Evolutionary conservation across 2,797 vertebrate species (phyloP).

Genomic region (Zenarchopterus dispar): DNA sequence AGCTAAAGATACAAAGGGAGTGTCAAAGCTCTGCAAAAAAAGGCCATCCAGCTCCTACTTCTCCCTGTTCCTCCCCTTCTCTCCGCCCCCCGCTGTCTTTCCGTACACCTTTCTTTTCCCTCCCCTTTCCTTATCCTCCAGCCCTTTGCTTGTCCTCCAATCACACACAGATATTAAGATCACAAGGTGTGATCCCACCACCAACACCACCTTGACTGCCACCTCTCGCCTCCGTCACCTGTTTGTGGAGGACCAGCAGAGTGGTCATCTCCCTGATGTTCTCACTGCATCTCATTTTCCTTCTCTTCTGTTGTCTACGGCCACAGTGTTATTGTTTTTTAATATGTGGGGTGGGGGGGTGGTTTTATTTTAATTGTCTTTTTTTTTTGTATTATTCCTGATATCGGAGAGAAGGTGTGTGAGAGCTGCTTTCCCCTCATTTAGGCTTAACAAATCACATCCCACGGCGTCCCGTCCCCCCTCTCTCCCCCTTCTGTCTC

Average conservation of each 20-base stretch:
- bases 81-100: constrained; percentile 31
- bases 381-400: constrained; percentile 62
- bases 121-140: constrained; percentile 45
- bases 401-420: constrained; percentile 61
- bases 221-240: constrained; percentile 63
- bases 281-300: constrained; percentile 47
- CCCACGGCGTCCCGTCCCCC: constrained; percentile 58
- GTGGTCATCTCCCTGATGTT: constrained; percentile 50
- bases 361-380: constrained; percentile 57
- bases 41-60: constrained; percentile 69
- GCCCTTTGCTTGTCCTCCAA: constrained; percentile 69
- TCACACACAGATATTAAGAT: constrained; percentile 74
- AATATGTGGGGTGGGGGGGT: constrained; percentile 59
- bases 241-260: constrained; percentile 63
- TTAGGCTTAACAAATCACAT: constrained; percentile 78
- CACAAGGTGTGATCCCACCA: constrained; percentile 68
- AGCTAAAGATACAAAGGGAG: constrained; percentile 78
- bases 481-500: constrained; percentile 51
- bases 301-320: constrained; percentile 56
- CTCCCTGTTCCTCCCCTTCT: constrained; percentile 29
- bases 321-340: constrained; percentile 72
- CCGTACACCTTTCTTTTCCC: constrained; percentile 48
- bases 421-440: constrained; percentile 72
- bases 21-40: constrained; percentile 78
- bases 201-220: constrained; percentile 70